phyloP scores from a whole-genome alignment of 2,113 vertebrate genomes.

The Peromyscus californicus region DNA sequence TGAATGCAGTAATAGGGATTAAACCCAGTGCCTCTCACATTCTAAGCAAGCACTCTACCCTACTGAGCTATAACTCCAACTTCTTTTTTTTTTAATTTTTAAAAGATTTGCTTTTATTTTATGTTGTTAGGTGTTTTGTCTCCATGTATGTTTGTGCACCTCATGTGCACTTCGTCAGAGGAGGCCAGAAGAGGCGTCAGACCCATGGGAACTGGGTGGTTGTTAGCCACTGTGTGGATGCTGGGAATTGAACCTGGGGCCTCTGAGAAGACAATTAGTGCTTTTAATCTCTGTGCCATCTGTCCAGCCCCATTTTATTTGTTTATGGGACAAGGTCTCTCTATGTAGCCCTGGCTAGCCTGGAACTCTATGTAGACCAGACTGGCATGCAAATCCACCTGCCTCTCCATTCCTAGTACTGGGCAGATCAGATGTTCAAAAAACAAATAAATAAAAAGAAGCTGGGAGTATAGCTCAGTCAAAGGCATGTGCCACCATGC shows the following conservation, averaged over 20 bases:
- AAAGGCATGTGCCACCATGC: not conserved
- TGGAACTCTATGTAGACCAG: not conserved
- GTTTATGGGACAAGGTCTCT: not conserved
- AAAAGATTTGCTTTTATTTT: not conserved
- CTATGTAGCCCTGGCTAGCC: not conserved
- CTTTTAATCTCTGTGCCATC: not conserved
- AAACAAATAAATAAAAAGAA: not conserved
- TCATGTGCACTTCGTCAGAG: not conserved
- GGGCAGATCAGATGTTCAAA: not conserved
- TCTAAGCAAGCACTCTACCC: not conserved
- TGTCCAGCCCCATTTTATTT: not conserved
- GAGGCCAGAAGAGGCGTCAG: not conserved
- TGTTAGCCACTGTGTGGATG: not conserved
- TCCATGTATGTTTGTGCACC: not conserved
- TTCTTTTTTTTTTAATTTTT: not conserved
- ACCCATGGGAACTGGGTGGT: not conserved
- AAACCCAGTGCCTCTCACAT: not conserved
- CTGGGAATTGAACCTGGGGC: not conserved
- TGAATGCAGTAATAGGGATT: not conserved
- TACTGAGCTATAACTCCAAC: not conserved
- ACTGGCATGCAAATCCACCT: not conserved
- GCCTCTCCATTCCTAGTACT: not conserved
- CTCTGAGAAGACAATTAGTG: not conserved
- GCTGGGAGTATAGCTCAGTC: not conserved
- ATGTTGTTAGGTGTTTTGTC: not conserved